These are phyloP conservation scores for Cephus nigrinus DNA, from an alignment of 2,888 invertebrate genomes.

Conservation along the genomic window DNA sequence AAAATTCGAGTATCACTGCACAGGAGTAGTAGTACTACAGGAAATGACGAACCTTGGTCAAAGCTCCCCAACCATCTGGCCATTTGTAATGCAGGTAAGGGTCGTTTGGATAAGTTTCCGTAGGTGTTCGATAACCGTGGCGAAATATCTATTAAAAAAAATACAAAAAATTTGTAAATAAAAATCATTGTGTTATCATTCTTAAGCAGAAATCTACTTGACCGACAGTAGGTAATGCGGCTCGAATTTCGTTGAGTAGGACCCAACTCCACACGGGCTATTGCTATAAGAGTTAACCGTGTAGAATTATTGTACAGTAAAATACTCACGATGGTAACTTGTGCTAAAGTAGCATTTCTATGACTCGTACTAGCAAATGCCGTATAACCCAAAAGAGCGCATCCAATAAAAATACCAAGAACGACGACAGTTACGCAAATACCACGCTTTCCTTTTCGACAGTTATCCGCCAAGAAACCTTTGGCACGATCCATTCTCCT, in stretches of 20 bases:
- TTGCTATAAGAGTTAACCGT: too few species aligned
- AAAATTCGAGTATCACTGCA: neutral
- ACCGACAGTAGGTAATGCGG: too few species aligned
- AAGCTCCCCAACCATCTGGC: constrained; percentile 84
- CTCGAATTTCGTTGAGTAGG: too few species aligned
- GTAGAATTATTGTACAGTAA: neutral
- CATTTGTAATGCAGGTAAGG: constrained; percentile 80
- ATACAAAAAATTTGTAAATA: too few species aligned
- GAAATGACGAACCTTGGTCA: constrained; percentile 75
- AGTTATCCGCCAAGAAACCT: constrained; percentile 30
- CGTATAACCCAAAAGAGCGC: constrained; percentile 46
- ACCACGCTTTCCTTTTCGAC: constrained; percentile 37
- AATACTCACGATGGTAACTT: constrained; percentile 52
- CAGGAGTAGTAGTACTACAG: neutral
- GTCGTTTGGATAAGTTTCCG: constrained; percentile 81
- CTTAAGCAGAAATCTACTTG: too few species aligned
- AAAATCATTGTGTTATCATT: too few species aligned
- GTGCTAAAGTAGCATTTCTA: constrained; percentile 33
- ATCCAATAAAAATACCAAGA: constrained; percentile 44
- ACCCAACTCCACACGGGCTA: too few species aligned
- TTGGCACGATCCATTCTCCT: constrained; percentile 40
- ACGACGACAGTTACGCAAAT: constrained; percentile 41
- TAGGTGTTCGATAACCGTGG: constrained; percentile 87
- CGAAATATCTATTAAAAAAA: constrained; percentile 74
- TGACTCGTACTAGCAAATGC: constrained; percentile 39